Base-by-base conservation (phyloP, 2,113 vertebrate genomes). In the Antennarius striatus region DNA sequence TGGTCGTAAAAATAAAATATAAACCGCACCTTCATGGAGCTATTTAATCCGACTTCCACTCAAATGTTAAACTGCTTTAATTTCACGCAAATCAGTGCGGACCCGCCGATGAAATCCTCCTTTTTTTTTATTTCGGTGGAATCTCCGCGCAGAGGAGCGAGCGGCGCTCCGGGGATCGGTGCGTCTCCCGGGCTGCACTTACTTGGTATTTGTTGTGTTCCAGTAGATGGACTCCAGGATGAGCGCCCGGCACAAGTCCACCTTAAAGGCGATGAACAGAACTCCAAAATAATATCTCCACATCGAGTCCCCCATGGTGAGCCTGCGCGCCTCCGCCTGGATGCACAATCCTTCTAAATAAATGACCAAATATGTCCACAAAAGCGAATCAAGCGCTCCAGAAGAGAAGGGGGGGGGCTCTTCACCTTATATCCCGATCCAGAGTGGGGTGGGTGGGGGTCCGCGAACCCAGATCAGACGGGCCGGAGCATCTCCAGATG, bases 161-260 rank as follows among this genome's bases (percentile, higher is more conserved):
- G 22, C 22, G 22, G 22, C 22, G 22, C 22, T 22, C 6, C 39
- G 39, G 5, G 39, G 10, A 40, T 6, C 39, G 22, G 50, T 17
- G 50, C 48, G 48, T 22, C 1, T 40, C 39, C 39, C 15, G 13
- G 6, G 47, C 43, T 39, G 30, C 53, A 88, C 97, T 98, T 95
- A 99, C 97, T 97, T 99, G 92, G 93, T 94, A 88, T 99, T 99
- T 75, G 97, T 98, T 72, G 96, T 97, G 95, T 99, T 99, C 97
- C 97, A 99, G 88, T 98, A 98, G 84, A 99, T 97, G 80, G 97
- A 97, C 73, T 98, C 96, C 88, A 99, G 92, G 86, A 99, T 95
- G 88, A 95, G 91, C 77, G 96, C 95, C 56, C 95, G 92, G 86
- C 95, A 95, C 85, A 95, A 82, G 70, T 95, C 94, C 93, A 95